A percentile compares a stretch with the other conserved stretches of the same genome.
These are phyloP conservation scores for Apamea sordens DNA, from an alignment of 2,888 invertebrate species.

Conservation along the genomic window DNA sequence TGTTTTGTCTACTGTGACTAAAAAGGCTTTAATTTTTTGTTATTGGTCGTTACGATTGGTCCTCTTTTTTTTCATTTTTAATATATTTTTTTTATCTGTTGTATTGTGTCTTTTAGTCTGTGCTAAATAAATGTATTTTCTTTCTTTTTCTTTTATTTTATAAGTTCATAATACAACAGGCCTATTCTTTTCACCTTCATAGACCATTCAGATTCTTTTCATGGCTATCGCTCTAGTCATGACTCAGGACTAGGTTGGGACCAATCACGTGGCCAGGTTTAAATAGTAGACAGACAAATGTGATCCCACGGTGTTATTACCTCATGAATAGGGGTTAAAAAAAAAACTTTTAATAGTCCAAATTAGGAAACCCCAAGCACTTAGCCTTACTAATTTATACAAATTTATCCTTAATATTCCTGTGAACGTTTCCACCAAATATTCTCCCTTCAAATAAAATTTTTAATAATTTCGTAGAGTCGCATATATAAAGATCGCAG, in stretches of 20 bases:
- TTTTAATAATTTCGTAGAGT: conserved; percentile 52
- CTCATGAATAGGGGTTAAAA: background rate
- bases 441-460: conserved; percentile 35
- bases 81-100: no score
- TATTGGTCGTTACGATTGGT: background rate
- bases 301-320: no score
- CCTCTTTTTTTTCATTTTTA: no score
- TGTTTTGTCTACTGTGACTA: background rate
- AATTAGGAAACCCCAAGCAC: background rate
- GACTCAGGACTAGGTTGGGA: no score
- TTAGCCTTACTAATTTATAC: background rate
- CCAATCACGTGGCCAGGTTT: no score
- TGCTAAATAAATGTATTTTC: no score
- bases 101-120: no score
- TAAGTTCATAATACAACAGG: background rate
- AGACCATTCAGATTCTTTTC: no score
- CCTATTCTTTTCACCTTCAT: background rate
- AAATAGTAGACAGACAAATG: background rate
- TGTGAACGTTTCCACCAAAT: conserved; percentile 8
- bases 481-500: conserved; percentile 69
- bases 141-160: no score
- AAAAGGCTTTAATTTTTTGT: background rate
- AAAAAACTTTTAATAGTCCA: background rate
- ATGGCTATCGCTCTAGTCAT: no score
- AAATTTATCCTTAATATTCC: conserved; percentile 26